phyloP scores from a whole-genome alignment of 2,888 invertebrate species.

The Synergus gifuensis region DNA sequence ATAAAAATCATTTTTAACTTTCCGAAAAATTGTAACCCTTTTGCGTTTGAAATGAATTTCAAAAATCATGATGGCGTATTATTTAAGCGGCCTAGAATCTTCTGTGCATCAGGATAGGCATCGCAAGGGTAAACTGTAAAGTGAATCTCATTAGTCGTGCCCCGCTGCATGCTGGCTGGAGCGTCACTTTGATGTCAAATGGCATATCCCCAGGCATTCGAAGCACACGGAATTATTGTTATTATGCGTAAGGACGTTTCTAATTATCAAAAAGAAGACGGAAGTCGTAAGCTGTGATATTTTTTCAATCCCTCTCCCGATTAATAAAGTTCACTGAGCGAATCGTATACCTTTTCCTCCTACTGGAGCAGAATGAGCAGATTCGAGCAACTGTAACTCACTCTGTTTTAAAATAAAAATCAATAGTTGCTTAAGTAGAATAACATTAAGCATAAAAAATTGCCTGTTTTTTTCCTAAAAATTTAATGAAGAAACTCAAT shows the following conservation, averaged over 20 bases:
- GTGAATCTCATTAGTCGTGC: constrained; percentile 76
- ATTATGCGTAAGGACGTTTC: constrained; percentile 66
- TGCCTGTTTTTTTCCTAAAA: no score
- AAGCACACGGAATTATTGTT: constrained; percentile 69
- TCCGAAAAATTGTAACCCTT: no score
- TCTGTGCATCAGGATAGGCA: constrained; percentile 58
- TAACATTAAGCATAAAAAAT: no score
- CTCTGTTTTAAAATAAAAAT: no score
- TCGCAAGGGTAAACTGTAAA: constrained; percentile 71
- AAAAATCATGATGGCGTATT: no score
- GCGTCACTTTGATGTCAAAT: constrained; percentile 71
- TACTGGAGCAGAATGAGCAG: neutral
- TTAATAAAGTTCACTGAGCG: constrained; percentile 54
- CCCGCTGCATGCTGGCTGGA: constrained; percentile 65
- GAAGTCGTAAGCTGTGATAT: constrained; percentile 63
- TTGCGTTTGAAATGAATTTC: no score
- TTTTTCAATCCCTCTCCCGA: constrained; percentile 50
- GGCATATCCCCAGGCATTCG: constrained; percentile 63
- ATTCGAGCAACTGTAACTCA: no score
- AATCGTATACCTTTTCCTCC: neutral
- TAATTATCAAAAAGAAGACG: constrained; percentile 72
- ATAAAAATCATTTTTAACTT: no score
- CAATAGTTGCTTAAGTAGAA: no score
- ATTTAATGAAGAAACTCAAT: no score
- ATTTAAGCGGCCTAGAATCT: constrained; percentile 54